Base-by-base conservation (phyloP, 2,888 invertebrate species). In the Meta bourneti region DNA sequence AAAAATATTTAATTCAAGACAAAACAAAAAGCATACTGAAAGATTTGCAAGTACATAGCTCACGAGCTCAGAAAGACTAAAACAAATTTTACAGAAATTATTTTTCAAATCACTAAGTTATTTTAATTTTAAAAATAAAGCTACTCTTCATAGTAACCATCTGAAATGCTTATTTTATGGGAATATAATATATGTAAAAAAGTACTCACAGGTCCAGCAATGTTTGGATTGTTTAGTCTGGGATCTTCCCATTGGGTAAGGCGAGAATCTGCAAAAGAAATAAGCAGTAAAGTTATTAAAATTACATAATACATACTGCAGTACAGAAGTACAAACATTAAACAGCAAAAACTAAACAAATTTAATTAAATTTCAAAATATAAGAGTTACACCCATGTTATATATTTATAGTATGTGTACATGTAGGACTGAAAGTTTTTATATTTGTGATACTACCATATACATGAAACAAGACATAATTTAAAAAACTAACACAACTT, bases 171-270 rank as follows among this genome's bases (percentile, higher is more conserved):
- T 34, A 34, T 34, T 34, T 34, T 34, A 34, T 34, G 34, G 4
- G 34, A 34, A 34, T 34, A 34, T 34, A 34, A 34, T 34, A 4
- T 34, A 34, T 34, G 34, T 4, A 34, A 34, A 34, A 34, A 13
- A 16, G 9, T 16, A 95, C 96, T 95, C 95, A 96, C 96, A 93
- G 98, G 98, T 72, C 99, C 99, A 93, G 99, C 99, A 94, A 99
- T 98, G 95, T 98, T 97, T 92, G 98, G 98, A 96, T 98, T 98
- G 88, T 98, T 98, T 95, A 99, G 96, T 93, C 99, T 96, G 75
- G 99, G 99, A 96, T 99, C 99, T 95, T 99, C 99, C 99, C 99
- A 99, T 94, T 99, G 99, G 19, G 99, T 99, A 93, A 97, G 98
- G 94, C 98, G 97, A 0, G 98, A 98, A 95, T 98, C 98, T 99